Evolutionary conservation across 2,113 vertebrate species (phyloP).

Genomic region (Channa argus): DNA sequence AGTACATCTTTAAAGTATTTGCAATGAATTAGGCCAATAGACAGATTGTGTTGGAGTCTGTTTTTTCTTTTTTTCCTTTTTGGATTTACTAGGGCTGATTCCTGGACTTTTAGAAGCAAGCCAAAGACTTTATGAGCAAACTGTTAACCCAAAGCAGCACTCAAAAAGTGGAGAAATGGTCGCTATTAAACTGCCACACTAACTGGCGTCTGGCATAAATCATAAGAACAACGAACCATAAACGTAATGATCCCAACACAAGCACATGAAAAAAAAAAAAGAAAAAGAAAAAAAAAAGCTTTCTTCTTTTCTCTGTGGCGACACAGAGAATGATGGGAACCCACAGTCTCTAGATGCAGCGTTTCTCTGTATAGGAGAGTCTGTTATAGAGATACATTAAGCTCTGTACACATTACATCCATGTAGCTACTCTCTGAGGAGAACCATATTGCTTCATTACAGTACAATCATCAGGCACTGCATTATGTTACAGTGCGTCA

Average conservation of each 20-base stretch:
- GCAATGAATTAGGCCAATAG: conserved; percentile 41
- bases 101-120: conserved; percentile 50
- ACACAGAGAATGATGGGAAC: conserved; percentile 49
- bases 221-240: conserved; percentile 71
- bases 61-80: conserved; percentile 18
- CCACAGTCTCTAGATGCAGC: conserved; percentile 39
- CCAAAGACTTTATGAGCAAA: conserved; percentile 72
- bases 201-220: conserved; percentile 76
- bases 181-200: conserved; percentile 74
- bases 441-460: conserved; percentile 69
- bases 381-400: conserved; percentile 37
- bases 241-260: conserved; percentile 69
- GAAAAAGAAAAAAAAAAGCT: conserved; percentile 29
- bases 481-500: conserved; percentile 39
- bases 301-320: conserved; percentile 36
- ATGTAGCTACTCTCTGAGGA: conserved; percentile 46
- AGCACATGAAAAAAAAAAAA: conserved; percentile 46
- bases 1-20: conserved; percentile 64
- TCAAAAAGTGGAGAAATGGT: conserved; percentile 66
- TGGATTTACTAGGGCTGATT: conserved; percentile 52
- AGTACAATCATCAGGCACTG: conserved; percentile 68
- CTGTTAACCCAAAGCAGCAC: conserved; percentile 74
- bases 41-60: conserved; percentile 33
- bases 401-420: conserved; percentile 52
- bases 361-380: conserved; percentile 76